Base-by-base conservation (phyloP, 2,888 invertebrate genomes). In the Carcina quercana region DNA sequence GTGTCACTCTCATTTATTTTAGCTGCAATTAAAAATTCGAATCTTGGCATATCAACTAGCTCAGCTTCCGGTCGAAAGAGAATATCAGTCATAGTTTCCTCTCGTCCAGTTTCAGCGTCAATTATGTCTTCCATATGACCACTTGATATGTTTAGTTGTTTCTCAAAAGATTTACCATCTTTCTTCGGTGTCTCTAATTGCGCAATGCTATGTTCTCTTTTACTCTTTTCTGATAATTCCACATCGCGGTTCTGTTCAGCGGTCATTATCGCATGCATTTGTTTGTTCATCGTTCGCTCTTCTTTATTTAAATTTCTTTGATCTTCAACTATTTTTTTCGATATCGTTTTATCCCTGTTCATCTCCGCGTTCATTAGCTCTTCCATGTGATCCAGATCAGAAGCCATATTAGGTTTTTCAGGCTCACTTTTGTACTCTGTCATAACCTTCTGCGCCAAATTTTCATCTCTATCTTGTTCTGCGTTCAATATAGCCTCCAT, bases 21-120 rank as follows among this genome's bases (percentile, higher is more conserved):
- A 1, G 60, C 64, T 8, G 78, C 78, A 24, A 83, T 75, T 5
- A 85, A 47, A 47, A 80, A 85, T 43, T 85, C 84, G 34, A 83
- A 85, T 36, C 61, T 67, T 2, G 85, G 85, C 38, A 58, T 66
- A 11, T 64, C 69, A 0, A 51, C 65, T 8, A 79, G 66, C 13
- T 80, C 79, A 1, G 73, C 59, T 17, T 74, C 72, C 0, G 71
- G 65, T 45, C 71, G 70, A 30, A 74, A 76, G 2, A 73, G 57
- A 31, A 84, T 72, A 43, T 84, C 84, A 0, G 85, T 80, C 7
- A 85, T 52, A 0, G 72, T 72, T 31, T 75, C 84, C 37, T 85
- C 85, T 44, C 85, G 62, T 33, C 82, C 69, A 0, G 75, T 80
- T 53, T 85, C 85, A 0, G 83, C 75, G 47, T 82, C 75, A 30